Conservation (phyloP, 2,888 invertebrate genomes). For the Unio pictorum region DNA sequence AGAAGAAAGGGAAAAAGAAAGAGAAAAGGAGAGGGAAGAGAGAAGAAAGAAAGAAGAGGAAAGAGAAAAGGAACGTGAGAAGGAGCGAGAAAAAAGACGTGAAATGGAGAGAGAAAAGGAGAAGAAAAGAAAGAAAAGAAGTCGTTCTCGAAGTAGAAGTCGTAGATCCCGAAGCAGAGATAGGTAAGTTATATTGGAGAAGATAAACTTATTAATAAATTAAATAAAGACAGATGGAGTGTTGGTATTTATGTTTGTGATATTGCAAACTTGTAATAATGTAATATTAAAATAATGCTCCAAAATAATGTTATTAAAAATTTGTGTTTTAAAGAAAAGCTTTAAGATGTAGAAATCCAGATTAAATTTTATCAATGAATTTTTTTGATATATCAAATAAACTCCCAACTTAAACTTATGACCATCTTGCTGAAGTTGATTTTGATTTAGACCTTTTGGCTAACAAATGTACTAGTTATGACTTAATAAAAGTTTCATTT, state of each 20-base stretch:
- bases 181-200: conserved; percentile 20
- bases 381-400: too few relatives aligned
- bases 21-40: conserved; percentile 75
- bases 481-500: too few relatives aligned
- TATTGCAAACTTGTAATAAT: not conserved
- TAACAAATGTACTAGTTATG: too few relatives aligned
- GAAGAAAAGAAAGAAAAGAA: conserved; percentile 33
- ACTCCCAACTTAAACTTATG: too few relatives aligned
- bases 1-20: conserved; percentile 75
- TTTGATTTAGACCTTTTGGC: too few relatives aligned
- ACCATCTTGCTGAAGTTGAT: too few relatives aligned
- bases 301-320: not conserved
- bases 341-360: not conserved
- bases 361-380: too few relatives aligned
- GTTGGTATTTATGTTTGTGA: too few relatives aligned
- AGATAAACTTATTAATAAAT: not conserved
- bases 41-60: conserved; percentile 60
- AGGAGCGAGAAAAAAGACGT: conserved; percentile 74
- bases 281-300: not conserved
- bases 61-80: conserved; percentile 72
- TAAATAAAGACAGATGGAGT: too few relatives aligned
- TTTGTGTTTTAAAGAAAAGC: not conserved
- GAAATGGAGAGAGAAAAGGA: conserved; percentile 71
- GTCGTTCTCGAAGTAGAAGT: conserved; percentile 35
- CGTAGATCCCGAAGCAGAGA: conserved; percentile 53